phyloP scores from a whole-genome alignment of 2,888 invertebrate genomes.

The Hoplodrina ambigua region DNA sequence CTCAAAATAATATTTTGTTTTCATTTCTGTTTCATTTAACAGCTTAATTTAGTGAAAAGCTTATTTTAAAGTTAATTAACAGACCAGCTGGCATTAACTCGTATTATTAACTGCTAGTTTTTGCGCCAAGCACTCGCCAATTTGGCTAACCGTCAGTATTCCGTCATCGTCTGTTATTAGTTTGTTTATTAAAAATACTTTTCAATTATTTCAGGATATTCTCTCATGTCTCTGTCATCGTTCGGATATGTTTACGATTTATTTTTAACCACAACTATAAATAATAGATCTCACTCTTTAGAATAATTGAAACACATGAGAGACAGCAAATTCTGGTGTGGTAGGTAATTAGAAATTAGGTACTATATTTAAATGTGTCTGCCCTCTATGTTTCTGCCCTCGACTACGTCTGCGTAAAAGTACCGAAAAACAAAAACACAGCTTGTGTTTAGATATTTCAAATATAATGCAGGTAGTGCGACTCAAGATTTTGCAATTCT shows the following conservation, averaged over 20 bases:
- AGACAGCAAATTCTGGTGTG: too few relatives aligned
- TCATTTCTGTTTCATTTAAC: conserved; percentile 5
- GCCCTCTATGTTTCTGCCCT: too few relatives aligned
- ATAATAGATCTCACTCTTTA: background rate
- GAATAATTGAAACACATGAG: background rate
- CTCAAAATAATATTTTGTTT: background rate
- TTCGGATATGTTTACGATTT: conserved; percentile 10
- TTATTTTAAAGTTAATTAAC: conserved; percentile 23
- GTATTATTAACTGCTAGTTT: conserved; percentile 36
- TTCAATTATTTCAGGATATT: conserved; percentile 48
- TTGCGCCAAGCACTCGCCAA: conserved; percentile 19
- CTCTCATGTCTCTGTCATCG: conserved; percentile 45
- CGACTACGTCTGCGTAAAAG: too few relatives aligned
- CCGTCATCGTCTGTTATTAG: conserved; percentile 40
- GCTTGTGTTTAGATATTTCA: too few relatives aligned
- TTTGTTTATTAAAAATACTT: conserved; percentile 40
- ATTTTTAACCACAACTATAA: background rate
- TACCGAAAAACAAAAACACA: too few relatives aligned
- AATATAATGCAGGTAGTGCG: too few relatives aligned
- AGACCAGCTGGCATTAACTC: conserved; percentile 7
- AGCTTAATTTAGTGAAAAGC: background rate
- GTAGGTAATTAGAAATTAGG: too few relatives aligned
- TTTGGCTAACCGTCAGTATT: conserved; percentile 43
- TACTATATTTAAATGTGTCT: too few relatives aligned
- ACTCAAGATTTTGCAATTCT: too few relatives aligned